phyloP scores from a whole-genome alignment of 2,888 invertebrate genomes.

The Cheiracanthium punctorium region DNA sequence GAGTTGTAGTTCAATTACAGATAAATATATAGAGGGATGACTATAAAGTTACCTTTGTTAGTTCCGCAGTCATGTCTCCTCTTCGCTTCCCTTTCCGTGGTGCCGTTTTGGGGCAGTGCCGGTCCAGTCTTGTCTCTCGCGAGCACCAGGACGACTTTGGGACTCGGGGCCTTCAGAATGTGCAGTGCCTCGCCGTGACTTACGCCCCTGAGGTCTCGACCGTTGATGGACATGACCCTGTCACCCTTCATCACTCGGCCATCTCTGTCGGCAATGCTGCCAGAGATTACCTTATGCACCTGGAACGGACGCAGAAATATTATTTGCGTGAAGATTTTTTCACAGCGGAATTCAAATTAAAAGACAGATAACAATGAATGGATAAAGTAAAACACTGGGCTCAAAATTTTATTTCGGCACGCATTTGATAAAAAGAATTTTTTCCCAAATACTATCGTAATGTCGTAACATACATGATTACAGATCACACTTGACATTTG shows the following conservation, averaged over 20 bases:
- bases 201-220: constrained; percentile 86
- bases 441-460: too few species aligned
- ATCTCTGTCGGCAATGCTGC: constrained; percentile 90
- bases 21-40: too few species aligned
- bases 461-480: too few species aligned
- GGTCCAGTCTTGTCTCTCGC: constrained; percentile 83
- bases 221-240: constrained; percentile 91
- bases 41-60: background rate
- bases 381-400: too few species aligned
- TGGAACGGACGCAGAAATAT: too few species aligned
- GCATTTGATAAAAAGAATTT: too few species aligned
- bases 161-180: constrained; percentile 88
- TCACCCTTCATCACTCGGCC: constrained; percentile 91
- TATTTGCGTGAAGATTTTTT: too few species aligned
- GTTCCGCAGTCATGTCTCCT: background rate
- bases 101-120: constrained; percentile 78
- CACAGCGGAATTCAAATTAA: too few species aligned
- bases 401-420: too few species aligned
- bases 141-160: constrained; percentile 87
- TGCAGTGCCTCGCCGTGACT: constrained; percentile 91
- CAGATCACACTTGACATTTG: too few species aligned
- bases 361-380: too few species aligned
- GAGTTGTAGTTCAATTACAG: too few species aligned
- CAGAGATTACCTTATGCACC: constrained; percentile 90
- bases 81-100: background rate